Base-by-base conservation (phyloP, 2,113 vertebrate species). In the Genyomyrus donnyi region DNA sequence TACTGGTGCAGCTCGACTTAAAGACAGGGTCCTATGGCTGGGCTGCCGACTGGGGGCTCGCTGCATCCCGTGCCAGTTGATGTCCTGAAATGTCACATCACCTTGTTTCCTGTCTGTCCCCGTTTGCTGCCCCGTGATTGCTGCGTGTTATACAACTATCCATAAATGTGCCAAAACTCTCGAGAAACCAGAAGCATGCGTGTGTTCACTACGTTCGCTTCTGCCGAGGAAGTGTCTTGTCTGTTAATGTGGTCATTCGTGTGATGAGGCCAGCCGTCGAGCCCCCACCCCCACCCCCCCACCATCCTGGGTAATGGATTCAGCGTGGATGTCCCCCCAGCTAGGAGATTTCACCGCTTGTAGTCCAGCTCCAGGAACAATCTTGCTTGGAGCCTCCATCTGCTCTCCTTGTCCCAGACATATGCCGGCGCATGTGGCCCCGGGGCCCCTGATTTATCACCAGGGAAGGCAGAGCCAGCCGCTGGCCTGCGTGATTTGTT, bases 321-420 rank as follows among this genome's bases (percentile, higher is more conserved):
- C 95, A 96, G 96, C 93, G 92, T 0, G 48, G 95, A 95, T 94
- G 93, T 94, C 92, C 96, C 93, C 90, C 95, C 96, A 96, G 96
- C 95, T 95, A 95, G 94, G 94, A 95, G 95, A 91, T 92, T 87
- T 62, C 92, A 92, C 94, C 95, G 95, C 95, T 95, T 95, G 94
- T 95, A 95, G 94, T 94, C 94, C 94, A 94, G 95, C 95, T 94
- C 95, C 94, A 96, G 95, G 96, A 96, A 95, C 96, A 95, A 94
- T 96, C 95, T 95, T 89, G 94, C 87, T 94, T 74, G 94, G 95
- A 95, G 96, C 94, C 95, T 91, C 97, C 96, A 96, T 97, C 96
- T 97, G 96, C 95, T 97, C 96, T 11, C 95, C 95, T 95, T 94
- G 95, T 95, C 94, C 92, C 94, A 94, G 96, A 96, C 96, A 96